Evolutionary conservation across 2,113 vertebrate species (phyloP).

Genomic region (Myanophis thanlyinensis): DNA sequence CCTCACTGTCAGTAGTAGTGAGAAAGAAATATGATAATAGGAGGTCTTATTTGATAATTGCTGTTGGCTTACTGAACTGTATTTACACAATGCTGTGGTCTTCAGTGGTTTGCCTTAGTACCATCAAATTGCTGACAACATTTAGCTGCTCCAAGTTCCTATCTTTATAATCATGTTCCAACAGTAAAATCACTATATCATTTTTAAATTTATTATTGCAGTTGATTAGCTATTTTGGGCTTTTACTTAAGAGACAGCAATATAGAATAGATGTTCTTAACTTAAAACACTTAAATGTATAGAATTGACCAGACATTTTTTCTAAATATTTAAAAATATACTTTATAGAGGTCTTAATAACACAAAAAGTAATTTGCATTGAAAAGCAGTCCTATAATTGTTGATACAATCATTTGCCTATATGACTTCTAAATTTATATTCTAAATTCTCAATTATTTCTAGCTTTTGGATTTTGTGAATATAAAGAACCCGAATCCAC

Average conservation of each 20-base stretch:
- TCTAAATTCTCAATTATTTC: conserved; percentile 25
- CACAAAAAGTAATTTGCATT: neutral
- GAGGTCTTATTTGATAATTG: neutral
- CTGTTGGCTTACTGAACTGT: neutral
- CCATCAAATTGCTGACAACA: neutral
- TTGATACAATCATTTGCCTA: neutral
- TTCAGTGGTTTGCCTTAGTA: neutral
- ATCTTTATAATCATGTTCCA: neutral
- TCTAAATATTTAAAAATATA: neutral
- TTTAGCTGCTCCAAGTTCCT: neutral
- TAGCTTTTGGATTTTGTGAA: conserved; percentile 98
- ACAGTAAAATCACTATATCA: neutral
- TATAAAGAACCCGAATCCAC: conserved; percentile 99
- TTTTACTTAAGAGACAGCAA: neutral
- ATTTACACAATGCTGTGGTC: neutral
- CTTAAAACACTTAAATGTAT: neutral
- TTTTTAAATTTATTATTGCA: neutral
- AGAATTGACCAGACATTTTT: neutral
- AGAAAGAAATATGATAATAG: neutral
- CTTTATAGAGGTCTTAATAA: neutral
- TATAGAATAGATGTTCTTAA: neutral
- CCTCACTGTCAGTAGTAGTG: neutral
- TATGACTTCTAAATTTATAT: conserved; percentile 27
- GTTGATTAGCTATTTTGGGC: neutral
- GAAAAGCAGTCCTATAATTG: neutral